A percentile compares a stretch with the other conserved stretches of the same genome.
These are phyloP conservation scores for Acestrorhynchus altus DNA, from an alignment of 2,797 vertebrate genomes.

Conservation along the genomic window DNA sequence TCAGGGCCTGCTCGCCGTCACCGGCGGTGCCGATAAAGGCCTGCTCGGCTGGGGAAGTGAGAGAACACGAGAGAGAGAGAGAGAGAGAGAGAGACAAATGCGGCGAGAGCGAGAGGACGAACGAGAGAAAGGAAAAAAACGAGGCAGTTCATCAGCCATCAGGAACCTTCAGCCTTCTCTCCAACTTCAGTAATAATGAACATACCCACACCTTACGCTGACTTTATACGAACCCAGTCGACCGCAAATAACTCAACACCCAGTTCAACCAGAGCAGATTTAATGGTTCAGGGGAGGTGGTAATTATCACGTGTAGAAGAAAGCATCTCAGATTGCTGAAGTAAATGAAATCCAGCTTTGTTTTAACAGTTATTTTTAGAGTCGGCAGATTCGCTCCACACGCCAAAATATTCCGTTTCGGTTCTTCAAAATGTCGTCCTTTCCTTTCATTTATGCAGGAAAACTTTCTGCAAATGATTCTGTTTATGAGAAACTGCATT, in stretches of 20 bases:
- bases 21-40: constrained; percentile 45
- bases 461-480: too few species aligned
- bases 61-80: not conserved
- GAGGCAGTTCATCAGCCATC: not conserved
- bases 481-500: too few species aligned
- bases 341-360: not conserved
- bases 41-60: constrained; percentile 24
- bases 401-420: too few species aligned
- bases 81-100: not conserved
- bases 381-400: too few species aligned
- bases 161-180: not conserved
- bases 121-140: not conserved
- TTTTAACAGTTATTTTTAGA: not conserved
- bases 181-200: not conserved
- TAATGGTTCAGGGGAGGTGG: not conserved
- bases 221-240: not conserved
- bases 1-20: constrained; percentile 27
- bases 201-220: not conserved
- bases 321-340: not conserved
- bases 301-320: not conserved
- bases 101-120: not conserved
- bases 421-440: too few species aligned
- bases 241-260: not conserved
- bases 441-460: too few species aligned
- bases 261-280: not conserved